Conservation (phyloP, 2,113 vertebrate genomes). For the Phoxinus phoxinus region DNA sequence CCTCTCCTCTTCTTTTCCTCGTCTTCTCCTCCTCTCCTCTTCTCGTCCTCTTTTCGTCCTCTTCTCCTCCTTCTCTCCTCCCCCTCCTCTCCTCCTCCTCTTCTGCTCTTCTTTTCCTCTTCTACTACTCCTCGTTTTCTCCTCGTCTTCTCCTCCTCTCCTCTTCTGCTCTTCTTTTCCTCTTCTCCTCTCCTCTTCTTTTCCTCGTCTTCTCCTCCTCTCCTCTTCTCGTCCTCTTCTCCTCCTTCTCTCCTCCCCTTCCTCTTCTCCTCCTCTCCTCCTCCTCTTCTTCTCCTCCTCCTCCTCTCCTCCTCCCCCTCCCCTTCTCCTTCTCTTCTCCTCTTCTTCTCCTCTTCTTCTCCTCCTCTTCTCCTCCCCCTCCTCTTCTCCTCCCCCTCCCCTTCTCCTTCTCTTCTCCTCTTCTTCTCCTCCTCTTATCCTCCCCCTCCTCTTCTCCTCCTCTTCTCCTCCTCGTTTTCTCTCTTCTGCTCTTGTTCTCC, state of each 20-base stretch:
- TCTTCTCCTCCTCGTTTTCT: slow-evolving; percentile 54
- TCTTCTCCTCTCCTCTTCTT: slow-evolving; percentile 48
- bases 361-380: slow-evolving; percentile 44
- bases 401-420: no score
- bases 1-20: no score
- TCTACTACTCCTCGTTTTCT: slow-evolving; percentile 20
- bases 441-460: slow-evolving; percentile 52
- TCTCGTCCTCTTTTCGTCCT: no score
- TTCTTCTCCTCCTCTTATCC: slow-evolving; percentile 53
- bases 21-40: no score
- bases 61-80: no score
- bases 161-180: slow-evolving; percentile 44
- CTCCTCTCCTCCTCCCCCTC: slow-evolving; percentile 40
- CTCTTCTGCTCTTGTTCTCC: not conserved
- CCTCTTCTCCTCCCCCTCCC: slow-evolving; percentile 44
- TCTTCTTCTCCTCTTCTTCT: no score
- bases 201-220: slow-evolving; percentile 48
- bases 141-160: slow-evolving; percentile 32
- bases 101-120: slow-evolving; percentile 33
- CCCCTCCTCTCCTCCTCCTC: no score
- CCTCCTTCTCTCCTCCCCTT: slow-evolving; percentile 30
- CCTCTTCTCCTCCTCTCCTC: slow-evolving; percentile 47
- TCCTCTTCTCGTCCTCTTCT: slow-evolving; percentile 44
- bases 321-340: slow-evolving; percentile 39
- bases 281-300: not conserved